Evolutionary conservation across 2,797 vertebrate genomes (phyloP), one percentile per base, ranked within the genome.

Genomic region (Megaceryle alcyon): DNA sequence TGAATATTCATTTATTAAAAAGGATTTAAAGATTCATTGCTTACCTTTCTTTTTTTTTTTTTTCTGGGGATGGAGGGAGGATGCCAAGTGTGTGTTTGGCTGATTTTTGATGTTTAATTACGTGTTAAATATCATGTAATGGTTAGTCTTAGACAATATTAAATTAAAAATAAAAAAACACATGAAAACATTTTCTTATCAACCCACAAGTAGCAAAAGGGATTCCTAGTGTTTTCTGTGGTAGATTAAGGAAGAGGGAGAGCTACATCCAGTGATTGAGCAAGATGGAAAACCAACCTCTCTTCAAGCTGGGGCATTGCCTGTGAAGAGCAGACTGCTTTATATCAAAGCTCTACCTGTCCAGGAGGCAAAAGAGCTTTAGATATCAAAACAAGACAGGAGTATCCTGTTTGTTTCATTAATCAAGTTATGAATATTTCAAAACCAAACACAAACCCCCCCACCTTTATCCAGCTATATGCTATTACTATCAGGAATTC

Each of bases 1-100:
- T 98, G 82, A 98, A 95, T 96, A 97, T 97, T 96, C 94, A 97
- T 97, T 98, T 97, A 98, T 98, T 98, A 98, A 98, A 98, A 97
- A 97, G 92, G 53, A 97, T 97, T 96, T 94, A 88, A 96, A 94
- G 90, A 88, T 46, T 90, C 89, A 53, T 86, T 88, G 66, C 21
- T 71, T 85, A 2, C 22, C 60, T 65, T 46, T 35, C 35, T 35
- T 94, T 88, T 82, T 88, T 54, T 94, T 88, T 82, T 88, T 54
- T 43, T 12, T 26, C 44, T 68, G 88, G 64, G 76, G 60, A 22
- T 59, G 19, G 54, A 49, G 31, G 13, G 53, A 76, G 4, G 14
- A 10, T 31, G 39, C 43, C 29, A 18, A 78, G 53, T 81, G 19
- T n/a, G 6, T 41, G 18, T 79, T 88, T 72, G 48, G 31, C 9